These are phyloP conservation scores for Aphaenogaster floridana DNA, from an alignment of 1,140 invertebrate species.

Conservation along the genomic window DNA sequence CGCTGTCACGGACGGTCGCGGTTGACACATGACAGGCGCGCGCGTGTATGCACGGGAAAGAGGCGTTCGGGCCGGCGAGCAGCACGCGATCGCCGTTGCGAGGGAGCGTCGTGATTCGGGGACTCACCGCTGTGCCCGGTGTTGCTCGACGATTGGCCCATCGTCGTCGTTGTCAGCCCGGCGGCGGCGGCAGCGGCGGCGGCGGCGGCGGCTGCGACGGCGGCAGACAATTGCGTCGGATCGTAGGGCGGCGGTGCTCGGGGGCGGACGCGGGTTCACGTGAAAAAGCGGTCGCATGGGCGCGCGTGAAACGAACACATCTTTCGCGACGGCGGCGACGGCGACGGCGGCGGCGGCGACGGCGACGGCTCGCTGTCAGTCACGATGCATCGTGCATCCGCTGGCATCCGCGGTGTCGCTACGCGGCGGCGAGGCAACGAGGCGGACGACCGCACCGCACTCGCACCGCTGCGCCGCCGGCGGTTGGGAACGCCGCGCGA, in stretches of 20 bases:
- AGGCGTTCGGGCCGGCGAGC: slow-evolving; percentile 33
- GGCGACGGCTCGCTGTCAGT: slow-evolving; percentile 72
- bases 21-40: slow-evolving; percentile 75
- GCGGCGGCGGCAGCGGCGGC: slow-evolving; percentile 45
- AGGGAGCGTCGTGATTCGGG: slow-evolving; percentile 44
- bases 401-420: slow-evolving; percentile 74
- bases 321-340: slow-evolving; percentile 72
- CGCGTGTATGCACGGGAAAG: background rate
- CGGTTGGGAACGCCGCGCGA: slow-evolving; percentile 49
- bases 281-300: slow-evolving; percentile 76
- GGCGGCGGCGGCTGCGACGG: slow-evolving; percentile 56
- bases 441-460: slow-evolving; percentile 68
- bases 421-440: slow-evolving; percentile 63
- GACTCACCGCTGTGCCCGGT: slow-evolving; percentile 84
- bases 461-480: slow-evolving; percentile 26
- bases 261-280: slow-evolving; percentile 74
- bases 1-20: slow-evolving; percentile 65
- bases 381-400: slow-evolving; percentile 73
- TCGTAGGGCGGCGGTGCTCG: slow-evolving; percentile 63
- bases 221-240: slow-evolving; percentile 29
- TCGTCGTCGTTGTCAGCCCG: slow-evolving; percentile 69
- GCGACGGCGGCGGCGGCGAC: slow-evolving; percentile 63
- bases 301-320: slow-evolving; percentile 78
- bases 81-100: slow-evolving; percentile 29
- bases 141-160: slow-evolving; percentile 85